These are phyloP conservation scores for Anguilla obscura DNA, from an alignment of 2,797 vertebrate species.

Conservation along the genomic window DNA sequence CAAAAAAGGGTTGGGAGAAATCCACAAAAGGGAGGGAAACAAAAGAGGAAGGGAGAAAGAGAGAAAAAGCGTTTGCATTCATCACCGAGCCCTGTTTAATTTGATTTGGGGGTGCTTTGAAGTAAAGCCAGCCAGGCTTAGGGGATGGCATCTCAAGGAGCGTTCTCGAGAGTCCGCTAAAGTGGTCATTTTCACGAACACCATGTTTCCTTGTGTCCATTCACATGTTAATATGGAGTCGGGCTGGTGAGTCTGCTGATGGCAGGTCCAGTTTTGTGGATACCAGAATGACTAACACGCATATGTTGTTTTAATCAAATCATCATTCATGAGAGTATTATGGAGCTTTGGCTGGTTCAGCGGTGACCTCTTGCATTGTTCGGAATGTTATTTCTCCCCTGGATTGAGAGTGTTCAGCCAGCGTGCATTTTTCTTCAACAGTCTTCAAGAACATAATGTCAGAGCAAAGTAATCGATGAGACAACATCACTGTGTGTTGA, in stretches of 20 bases:
- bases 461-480: neutral
- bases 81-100: constrained; percentile 12
- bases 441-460: neutral
- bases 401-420: neutral
- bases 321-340: neutral
- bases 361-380: neutral
- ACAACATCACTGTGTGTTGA: neutral
- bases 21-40: constrained; percentile 5
- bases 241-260: neutral
- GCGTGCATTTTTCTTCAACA: neutral
- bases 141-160: neutral
- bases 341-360: neutral
- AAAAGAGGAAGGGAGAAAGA: constrained; percentile 8
- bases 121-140: constrained; percentile 4
- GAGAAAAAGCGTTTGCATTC: constrained; percentile 3
- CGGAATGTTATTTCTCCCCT: neutral
- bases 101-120: constrained; percentile 1
- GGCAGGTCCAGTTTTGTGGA: neutral
- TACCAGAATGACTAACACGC: neutral
- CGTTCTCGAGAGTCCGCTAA: neutral
- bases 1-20: constrained; percentile 1
- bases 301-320: neutral
- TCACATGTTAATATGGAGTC: neutral
- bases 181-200: neutral
- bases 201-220: neutral